These are phyloP conservation scores for Athene cunicularia DNA, from an alignment of 2,113 vertebrate species.

Conservation along the genomic window DNA sequence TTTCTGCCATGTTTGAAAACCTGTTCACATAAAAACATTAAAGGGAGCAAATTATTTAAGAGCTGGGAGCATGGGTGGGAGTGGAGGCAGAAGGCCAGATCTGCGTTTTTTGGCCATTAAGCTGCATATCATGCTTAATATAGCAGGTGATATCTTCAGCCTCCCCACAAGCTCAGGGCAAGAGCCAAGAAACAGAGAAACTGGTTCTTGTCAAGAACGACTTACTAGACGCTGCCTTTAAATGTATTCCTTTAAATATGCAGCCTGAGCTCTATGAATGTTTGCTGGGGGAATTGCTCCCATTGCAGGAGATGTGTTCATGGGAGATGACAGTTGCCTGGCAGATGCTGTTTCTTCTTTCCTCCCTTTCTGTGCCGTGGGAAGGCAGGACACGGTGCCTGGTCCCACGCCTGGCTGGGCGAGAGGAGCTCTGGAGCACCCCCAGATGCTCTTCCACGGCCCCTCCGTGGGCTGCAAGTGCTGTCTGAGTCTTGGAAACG, in stretches of 20 bases:
- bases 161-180: not conserved
- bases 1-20: conserved; percentile 24
- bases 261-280: not conserved
- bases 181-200: conserved; percentile 22
- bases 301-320: accelerated
- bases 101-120: not conserved
- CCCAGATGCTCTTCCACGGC: too few relatives aligned
- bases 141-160: conserved; percentile 22
- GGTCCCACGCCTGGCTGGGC: not conserved
- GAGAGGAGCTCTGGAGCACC: not conserved
- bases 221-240: not conserved
- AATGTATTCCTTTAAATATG: not conserved
- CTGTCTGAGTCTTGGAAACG: not conserved
- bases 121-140: not conserved
- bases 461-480: accelerated
- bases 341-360: not conserved
- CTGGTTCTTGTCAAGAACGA: not conserved
- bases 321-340: not conserved
- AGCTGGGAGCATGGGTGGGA: conserved; percentile 24
- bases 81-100: not conserved
- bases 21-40: not conserved
- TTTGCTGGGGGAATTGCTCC: not conserved
- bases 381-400: not conserved
- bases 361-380: not conserved
- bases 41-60: conserved; percentile 31